These are phyloP conservation scores for Hippolais icterina DNA, from an alignment of 2,113 vertebrate species.

Conservation along the genomic window DNA sequence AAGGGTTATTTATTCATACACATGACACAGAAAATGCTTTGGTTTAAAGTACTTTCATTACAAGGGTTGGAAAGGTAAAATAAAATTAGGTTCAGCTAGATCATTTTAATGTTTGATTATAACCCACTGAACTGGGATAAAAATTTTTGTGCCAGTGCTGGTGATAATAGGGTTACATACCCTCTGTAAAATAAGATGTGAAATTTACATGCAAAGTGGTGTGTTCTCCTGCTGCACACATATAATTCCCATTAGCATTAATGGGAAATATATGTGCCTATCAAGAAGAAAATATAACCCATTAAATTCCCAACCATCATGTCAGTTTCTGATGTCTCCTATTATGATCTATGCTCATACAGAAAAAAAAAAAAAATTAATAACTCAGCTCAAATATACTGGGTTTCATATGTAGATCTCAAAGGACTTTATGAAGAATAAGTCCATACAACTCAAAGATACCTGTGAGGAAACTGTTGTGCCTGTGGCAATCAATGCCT, in stretches of 20 bases:
- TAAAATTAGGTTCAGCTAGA: constrained; percentile 35
- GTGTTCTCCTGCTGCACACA: constrained; percentile 27
- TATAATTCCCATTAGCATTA: constrained; percentile 43
- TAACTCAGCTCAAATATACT: background rate
- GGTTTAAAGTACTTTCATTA: constrained; percentile 57
- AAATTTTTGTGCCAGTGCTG: background rate
- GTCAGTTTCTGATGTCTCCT: background rate
- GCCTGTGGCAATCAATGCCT: background rate
- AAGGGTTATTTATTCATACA: constrained; percentile 43
- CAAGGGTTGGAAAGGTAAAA: constrained; percentile 35
- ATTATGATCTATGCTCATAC: background rate
- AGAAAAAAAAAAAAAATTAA: background rate
- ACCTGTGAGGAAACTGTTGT: background rate
- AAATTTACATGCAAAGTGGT: constrained; percentile 55
- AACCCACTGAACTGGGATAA: background rate
- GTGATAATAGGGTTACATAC: constrained; percentile 30
- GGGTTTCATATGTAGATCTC: background rate
- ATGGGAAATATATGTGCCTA: constrained; percentile 49
- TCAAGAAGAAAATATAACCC: constrained; percentile 32
- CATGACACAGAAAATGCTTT: constrained; percentile 36
- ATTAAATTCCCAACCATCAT: constrained; percentile 33
- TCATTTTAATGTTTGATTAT: constrained; percentile 56
- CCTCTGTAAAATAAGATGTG: constrained; percentile 42
- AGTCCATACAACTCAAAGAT: background rate
- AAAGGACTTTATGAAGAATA: background rate